Conservation (phyloP, 2,888 invertebrate genomes). For the Gastracanthus pulcherrimus region DNA sequence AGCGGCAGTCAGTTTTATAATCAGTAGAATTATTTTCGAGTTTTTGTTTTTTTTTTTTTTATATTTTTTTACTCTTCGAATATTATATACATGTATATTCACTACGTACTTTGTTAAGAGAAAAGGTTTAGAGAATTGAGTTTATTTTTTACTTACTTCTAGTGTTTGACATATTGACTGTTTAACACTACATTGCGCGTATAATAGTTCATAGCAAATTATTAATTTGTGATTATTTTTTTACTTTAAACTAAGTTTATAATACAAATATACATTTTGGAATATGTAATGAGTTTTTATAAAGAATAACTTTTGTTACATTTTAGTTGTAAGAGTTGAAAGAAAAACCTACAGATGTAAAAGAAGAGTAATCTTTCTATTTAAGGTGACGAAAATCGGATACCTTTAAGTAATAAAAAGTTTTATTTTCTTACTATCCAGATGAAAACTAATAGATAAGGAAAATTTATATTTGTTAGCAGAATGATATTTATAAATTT, state of each 20-base stretch:
- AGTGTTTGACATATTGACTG: background rate
- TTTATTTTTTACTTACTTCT: constrained; percentile 14
- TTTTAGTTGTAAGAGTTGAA: constrained; percentile 1
- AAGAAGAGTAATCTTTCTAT: background rate
- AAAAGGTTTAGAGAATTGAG: background rate
- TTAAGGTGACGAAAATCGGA: background rate
- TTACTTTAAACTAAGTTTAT: background rate
- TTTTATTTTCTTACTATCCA: constrained; percentile 10
- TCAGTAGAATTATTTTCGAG: background rate
- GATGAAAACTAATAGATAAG: background rate
- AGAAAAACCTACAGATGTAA: background rate
- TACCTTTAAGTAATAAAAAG: background rate
- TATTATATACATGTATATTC: background rate
- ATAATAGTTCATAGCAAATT: background rate
- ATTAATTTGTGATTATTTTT: background rate
- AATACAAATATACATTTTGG: background rate
- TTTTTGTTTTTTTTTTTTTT: background rate
- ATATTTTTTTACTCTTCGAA: background rate
- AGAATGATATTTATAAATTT: constrained; percentile 13
- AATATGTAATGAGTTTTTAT: background rate
- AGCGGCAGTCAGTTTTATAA: constrained; percentile 19
- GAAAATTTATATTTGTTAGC: background rate
- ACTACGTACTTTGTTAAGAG: background rate
- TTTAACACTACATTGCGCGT: background rate
- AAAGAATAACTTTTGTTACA: background rate